Evolutionary conservation across 2,797 vertebrate genomes (phyloP).

Genomic region (Furcifer pardalis): DNA sequence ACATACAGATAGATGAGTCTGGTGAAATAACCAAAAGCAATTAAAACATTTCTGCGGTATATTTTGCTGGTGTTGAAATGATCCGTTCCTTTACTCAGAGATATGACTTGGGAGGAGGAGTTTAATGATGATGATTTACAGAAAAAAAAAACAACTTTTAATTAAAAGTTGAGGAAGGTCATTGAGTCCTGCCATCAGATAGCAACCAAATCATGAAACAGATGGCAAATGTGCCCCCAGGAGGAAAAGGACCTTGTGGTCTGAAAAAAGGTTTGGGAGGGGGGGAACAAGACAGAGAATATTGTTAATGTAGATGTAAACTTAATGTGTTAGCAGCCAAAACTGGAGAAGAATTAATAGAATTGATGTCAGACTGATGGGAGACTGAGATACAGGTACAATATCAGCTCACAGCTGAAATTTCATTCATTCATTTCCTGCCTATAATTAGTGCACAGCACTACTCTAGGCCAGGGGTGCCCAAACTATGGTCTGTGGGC

Average conservation of each 20-base stretch:
- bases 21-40: slow-evolving; percentile 65
- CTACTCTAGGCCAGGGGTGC: too few species aligned
- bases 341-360: neutral
- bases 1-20: slow-evolving; percentile 62
- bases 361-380: too few species aligned
- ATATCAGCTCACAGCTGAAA: neutral
- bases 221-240: slow-evolving; percentile 68
- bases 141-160: slow-evolving; percentile 75
- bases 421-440: too few species aligned
- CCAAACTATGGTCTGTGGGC: too few species aligned
- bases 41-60: slow-evolving; percentile 66
- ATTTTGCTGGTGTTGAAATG: slow-evolving; percentile 61
- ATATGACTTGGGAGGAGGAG: slow-evolving; percentile 67
- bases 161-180: slow-evolving; percentile 76
- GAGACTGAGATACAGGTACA: neutral
- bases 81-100: slow-evolving; percentile 67
- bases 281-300: neutral
- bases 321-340: slow-evolving; percentile 10
- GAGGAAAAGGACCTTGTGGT: slow-evolving; percentile 60
- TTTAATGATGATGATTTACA: slow-evolving; percentile 71
- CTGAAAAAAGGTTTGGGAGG: slow-evolving; percentile 35
- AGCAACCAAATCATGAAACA: slow-evolving; percentile 70
- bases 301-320: slow-evolving; percentile 39
- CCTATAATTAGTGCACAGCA: too few species aligned
- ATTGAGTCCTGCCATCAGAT: slow-evolving; percentile 68